Percentiles rank a stretch among this genome's conserved stretches.
Evolutionary conservation across 2,888 invertebrate species (phyloP).

Genomic region (Erebia epiphron): DNA sequence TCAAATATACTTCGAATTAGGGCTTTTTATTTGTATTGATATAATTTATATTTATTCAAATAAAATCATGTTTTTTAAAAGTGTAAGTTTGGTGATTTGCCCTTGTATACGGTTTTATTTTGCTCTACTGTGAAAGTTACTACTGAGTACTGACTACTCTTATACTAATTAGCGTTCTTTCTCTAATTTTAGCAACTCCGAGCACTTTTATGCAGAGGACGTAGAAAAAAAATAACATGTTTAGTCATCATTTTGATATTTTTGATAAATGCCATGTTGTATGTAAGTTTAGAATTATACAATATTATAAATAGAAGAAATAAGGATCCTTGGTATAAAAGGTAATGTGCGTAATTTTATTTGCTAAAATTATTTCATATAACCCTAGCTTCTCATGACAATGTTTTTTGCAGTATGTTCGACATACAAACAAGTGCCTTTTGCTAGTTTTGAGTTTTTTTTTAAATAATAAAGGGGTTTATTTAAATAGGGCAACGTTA

Average conservation of each 20-base stretch:
- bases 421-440: too few relatives aligned
- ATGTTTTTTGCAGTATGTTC: too few relatives aligned
- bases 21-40: not conserved
- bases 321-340: conserved; percentile 65
- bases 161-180: not conserved
- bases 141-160: not conserved
- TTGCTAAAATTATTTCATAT: too few relatives aligned
- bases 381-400: too few relatives aligned
- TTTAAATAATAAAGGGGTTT: too few relatives aligned
- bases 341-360: conserved; percentile 47
- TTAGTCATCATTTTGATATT: conserved; percentile 62
- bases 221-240: conserved; percentile 68
- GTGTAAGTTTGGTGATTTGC: conserved; percentile 19
- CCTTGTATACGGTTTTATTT: conserved; percentile 2
- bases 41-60: not conserved
- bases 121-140: not conserved
- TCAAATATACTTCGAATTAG: not conserved
- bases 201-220: conserved; percentile 67
- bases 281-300: conserved; percentile 69
- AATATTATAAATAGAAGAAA: conserved; percentile 60
- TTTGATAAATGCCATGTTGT: conserved; percentile 71
- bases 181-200: conserved; percentile 58
- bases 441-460: too few relatives aligned
- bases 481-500: too few relatives aligned
- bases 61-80: conserved; percentile 24